These are phyloP conservation scores for Colistium nudipinnis DNA, from an alignment of 2,113 vertebrate species.

Conservation along the genomic window DNA sequence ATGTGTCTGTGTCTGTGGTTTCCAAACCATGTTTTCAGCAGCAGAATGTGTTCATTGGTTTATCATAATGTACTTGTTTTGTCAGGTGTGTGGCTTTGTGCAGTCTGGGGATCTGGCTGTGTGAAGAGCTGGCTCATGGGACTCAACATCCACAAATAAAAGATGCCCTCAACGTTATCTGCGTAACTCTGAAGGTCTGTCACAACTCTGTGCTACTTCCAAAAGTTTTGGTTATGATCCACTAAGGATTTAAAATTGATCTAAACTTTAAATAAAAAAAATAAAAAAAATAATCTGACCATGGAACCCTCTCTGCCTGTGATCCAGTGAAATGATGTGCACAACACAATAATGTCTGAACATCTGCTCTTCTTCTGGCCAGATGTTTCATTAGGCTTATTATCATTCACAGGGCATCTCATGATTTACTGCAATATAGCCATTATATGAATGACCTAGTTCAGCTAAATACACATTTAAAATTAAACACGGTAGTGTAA, in stretches of 20 bases:
- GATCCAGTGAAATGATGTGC: slow-evolving; percentile 38
- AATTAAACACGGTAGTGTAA: neutral
- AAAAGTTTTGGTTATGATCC: neutral
- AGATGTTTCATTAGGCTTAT: neutral
- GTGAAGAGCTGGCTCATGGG: slow-evolving; percentile 92
- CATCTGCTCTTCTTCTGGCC: slow-evolving; percentile 37
- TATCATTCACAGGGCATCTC: neutral
- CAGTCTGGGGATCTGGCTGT: slow-evolving; percentile 98
- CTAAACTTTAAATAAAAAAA: neutral
- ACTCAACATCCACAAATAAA: slow-evolving; percentile 96
- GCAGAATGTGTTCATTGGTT: slow-evolving; percentile 11
- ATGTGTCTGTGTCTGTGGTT: neutral
- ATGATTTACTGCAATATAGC: neutral
- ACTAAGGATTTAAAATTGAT: neutral
- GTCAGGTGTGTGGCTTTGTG: slow-evolving; percentile 95
- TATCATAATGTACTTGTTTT: slow-evolving; percentile 4
- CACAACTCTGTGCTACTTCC: neutral
- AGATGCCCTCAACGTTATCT: slow-evolving; percentile 97
- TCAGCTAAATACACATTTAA: neutral
- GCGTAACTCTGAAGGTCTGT: slow-evolving; percentile 95
- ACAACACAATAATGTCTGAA: slow-evolving; percentile 21
- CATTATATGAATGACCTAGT: no score
- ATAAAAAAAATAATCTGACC: neutral
- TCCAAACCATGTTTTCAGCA: slow-evolving; percentile 8
- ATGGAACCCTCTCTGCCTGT: neutral